Conservation (phyloP, 2,113 vertebrate genomes). For the Corynorhinus townsendii region DNA sequence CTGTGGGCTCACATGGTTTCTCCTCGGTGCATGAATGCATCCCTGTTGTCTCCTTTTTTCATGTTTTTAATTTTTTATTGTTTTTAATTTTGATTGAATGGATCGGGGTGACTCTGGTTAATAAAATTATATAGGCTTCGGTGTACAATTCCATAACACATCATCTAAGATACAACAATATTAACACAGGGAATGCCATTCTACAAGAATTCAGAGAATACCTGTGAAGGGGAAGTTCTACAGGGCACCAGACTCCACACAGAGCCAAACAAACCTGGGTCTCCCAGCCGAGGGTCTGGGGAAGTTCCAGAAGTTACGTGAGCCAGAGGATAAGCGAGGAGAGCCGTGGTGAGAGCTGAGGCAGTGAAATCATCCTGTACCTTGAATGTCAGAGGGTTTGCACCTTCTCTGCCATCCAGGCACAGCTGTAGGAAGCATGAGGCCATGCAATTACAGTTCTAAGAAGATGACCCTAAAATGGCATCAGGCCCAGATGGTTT, state of each 20-base stretch:
- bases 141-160: not conserved
- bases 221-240: not conserved
- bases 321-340: not conserved
- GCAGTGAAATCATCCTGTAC: too few relatives aligned
- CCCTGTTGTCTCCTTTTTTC: not conserved
- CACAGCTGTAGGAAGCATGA: not conserved
- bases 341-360: not conserved
- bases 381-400: not conserved
- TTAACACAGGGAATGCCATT: not conserved
- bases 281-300: not conserved
- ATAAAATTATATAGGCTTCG: too few relatives aligned
- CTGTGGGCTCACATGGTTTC: not conserved
- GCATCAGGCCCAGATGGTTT: not conserved
- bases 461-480: not conserved
- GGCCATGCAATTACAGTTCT: not conserved
- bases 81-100: not conserved
- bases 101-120: too few relatives aligned
- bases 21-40: not conserved
- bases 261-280: not conserved
- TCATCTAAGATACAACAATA: not conserved
- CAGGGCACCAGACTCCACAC: not conserved
- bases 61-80: not conserved
- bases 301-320: not conserved
- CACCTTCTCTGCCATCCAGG: not conserved
- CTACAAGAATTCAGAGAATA: not conserved